Evolutionary conservation across 2,797 vertebrate genomes (phyloP), one percentile per base, ranked within the genome.

Genomic region (Pangasius larnaudii): DNA sequence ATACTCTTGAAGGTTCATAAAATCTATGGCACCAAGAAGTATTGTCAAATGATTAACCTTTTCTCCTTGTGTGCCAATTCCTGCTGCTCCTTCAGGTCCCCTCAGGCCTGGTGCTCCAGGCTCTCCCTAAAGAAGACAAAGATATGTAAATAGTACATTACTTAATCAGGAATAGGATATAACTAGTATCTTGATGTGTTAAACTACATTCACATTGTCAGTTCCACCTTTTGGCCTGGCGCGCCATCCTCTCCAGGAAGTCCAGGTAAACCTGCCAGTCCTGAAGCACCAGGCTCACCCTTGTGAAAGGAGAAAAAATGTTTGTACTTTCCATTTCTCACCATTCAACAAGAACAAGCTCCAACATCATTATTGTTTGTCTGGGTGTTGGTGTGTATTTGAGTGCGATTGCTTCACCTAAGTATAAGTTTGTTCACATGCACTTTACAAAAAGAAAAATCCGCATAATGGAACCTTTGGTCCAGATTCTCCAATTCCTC

Each of bases 161-260:
- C 36, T 27, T 87, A 53, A 56, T 46, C 27, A 51, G 42, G 8
- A 65, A 56, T 33, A 1, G 65, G 3, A 27, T 53, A 9, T 84
- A 18, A 36, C 18, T 51, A 27, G 27, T 49, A 33, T 59, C 1
- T 49, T 49, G 3, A 74, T 36, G 39, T 87, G n/a, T 84, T 80
- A 56, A 42, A 11, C 1, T 53, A 65, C 24, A 49, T 65, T 53
- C 7, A 61, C 2, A 1, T 27, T 80, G 10, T 79, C 69, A 69
- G 61, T 24, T 69, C 71, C 92, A 98, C 97, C 96, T 98, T 98
- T 93, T 98, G 97, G 87, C 97, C 98, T 81, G 97, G 97, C 63
- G 96, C 96, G 65, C 97, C 98, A 83, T 98, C 97, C 90, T 98
- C 97, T 92, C 98, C 97, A 80, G 98, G 98, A 92, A 98, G 96